These are phyloP conservation scores for Drosophila seguyi DNA, from an alignment of 1,140 invertebrate species.

Conservation along the genomic window DNA sequence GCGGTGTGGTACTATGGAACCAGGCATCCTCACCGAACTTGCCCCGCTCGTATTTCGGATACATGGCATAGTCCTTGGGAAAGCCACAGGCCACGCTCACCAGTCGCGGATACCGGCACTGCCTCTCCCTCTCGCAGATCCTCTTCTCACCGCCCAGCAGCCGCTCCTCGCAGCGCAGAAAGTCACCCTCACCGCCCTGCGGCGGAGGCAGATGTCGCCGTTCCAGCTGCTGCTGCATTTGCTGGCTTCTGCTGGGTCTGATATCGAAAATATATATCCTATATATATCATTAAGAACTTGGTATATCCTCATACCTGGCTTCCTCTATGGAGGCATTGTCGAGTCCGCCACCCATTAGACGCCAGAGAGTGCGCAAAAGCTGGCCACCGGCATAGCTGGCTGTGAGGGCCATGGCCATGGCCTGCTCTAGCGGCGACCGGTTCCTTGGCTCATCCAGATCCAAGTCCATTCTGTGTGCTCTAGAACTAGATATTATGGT, in stretches of 20 bases:
- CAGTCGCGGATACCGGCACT: slow-evolving; percentile 9
- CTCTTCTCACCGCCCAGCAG: background rate
- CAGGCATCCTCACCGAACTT: slow-evolving; percentile 71
- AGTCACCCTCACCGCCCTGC: slow-evolving; percentile 10
- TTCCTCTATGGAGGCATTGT: background rate
- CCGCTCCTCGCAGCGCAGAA: background rate
- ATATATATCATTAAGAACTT: too few relatives aligned
- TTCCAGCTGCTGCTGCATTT: too few relatives aligned
- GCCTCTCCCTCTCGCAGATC: too few relatives aligned
- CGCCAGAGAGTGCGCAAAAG: background rate
- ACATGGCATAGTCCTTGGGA: slow-evolving; percentile 39
- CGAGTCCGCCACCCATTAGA: background rate
- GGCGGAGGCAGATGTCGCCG: too few relatives aligned
- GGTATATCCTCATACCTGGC: too few relatives aligned
- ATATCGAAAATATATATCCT: too few relatives aligned
- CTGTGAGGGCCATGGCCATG: background rate
- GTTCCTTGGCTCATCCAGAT: background rate
- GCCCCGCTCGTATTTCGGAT: slow-evolving; percentile 22
- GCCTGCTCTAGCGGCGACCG: slow-evolving; percentile 18
- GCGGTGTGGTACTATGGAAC: slow-evolving; percentile 31
- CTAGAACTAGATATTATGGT: background rate
- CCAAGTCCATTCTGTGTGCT: slow-evolving; percentile 2
- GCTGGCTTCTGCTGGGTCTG: background rate
- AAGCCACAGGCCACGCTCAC: slow-evolving; percentile 60
- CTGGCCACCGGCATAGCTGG: background rate